Percentiles rank a stretch among this genome's conserved stretches.
Evolutionary conservation across 2,113 vertebrate species (phyloP).

Genomic region (Proterorhinus semilunaris): DNA sequence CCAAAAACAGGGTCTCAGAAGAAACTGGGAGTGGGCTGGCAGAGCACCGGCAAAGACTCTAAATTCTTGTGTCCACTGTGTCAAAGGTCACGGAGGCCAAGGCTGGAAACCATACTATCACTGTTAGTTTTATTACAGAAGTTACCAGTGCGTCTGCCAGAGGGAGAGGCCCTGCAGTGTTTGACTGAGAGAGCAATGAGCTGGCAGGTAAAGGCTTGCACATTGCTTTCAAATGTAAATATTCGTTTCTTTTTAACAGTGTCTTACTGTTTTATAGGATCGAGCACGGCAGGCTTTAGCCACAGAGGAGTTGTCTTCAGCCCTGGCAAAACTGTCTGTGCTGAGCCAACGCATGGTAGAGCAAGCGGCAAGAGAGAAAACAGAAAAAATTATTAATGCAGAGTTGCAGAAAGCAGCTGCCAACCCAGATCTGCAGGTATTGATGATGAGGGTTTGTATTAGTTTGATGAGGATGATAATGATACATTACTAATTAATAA

Average conservation of each 20-base stretch:
- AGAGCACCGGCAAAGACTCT: conserved; percentile 91
- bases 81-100: conserved; percentile 90
- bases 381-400: conserved; percentile 97
- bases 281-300: conserved; percentile 91
- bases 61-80: conserved; percentile 96
- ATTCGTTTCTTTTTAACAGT: background rate
- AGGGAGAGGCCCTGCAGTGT: conserved; percentile 95
- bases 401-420: conserved; percentile 97
- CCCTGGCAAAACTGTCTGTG: conserved; percentile 94
- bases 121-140: conserved; percentile 96
- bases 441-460: background rate
- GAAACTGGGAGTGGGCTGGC: conserved; percentile 86
- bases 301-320: conserved; percentile 94
- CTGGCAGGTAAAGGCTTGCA: conserved; percentile 80
- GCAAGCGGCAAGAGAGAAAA: conserved; percentile 96
- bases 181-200: conserved; percentile 96
- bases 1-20: conserved; percentile 91
- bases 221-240: background rate
- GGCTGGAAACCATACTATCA: conserved; percentile 95
- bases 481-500: too few species aligned
- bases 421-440: conserved; percentile 95
- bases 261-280: conserved; percentile 66
- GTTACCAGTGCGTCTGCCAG: conserved; percentile 90
- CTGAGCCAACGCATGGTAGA: conserved; percentile 98
- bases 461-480: too few species aligned